Evolutionary conservation across 2,113 vertebrate species (phyloP), one percentile per base, ranked within the genome.

Genomic region (Abramis brama): DNA sequence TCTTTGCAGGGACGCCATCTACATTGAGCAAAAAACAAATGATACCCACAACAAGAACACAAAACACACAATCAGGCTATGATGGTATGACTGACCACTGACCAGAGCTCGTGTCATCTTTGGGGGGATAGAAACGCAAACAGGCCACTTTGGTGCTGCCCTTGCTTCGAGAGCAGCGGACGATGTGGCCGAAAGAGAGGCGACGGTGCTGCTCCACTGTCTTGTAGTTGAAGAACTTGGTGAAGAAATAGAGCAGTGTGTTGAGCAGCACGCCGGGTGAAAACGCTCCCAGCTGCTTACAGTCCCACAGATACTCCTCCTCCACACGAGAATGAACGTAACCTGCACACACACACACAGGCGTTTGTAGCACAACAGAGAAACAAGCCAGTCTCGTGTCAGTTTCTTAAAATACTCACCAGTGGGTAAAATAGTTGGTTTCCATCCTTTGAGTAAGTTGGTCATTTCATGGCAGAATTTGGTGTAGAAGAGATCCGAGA

Each of bases 211-310:
- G 97, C 86, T 94, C 95, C 90, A 96, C 95, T 60, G 96, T 96
- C 92, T 96, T 97, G 84, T 98, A 95, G 92, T 96, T 96, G 87
- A 99, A 99, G 84, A 96, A 96, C 94, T 99, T 99, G 93, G 97
- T 99, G 94, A 96, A 98, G 96, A 99, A 99, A 93, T 97, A 99
- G 1, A 99, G 95, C 87, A 99, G 95, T 0, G 98, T 99, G 93
- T 99, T 99, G 93, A 99, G 93, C 83, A 99, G 96, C 88, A 99
- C 97, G 0, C 97, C 98, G 82, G 98, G 98, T 21, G 98, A 99
- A 92, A 99, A 99, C 6, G 97, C 97, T 1, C 98, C 98, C 91
- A 99, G 89, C 94, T 99, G 98, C 86, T 99, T 99, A 88, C 98
- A 99, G 71, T 97, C 96, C 98, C 98, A 99, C 89, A 99, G 91